Base-by-base conservation (phyloP, 2,797 vertebrate species). In the Alfaro cultratus region DNA sequence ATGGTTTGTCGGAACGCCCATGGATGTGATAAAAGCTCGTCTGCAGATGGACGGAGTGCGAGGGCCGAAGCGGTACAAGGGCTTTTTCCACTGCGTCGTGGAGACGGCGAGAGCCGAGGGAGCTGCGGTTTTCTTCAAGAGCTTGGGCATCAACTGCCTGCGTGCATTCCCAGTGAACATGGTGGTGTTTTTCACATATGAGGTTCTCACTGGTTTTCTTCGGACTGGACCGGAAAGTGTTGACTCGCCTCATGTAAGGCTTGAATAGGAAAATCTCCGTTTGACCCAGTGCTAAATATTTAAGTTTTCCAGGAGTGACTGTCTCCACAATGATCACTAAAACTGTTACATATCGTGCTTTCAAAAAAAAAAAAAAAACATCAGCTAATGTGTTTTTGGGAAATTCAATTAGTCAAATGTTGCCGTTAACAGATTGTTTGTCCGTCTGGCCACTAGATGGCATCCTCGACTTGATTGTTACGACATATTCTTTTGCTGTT, bases 11-110 rank as follows among this genome's bases (percentile, higher is more conserved):
- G 97, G 93, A 21, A 98, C 97, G 0, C 98, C 98, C 45, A 97
- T 99, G 97, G 98, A 99, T 1, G 97, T 99, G 88, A 95, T 99
- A 87, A 99, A 99, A 88, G 96, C 98, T 0, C 96, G 97, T 2
- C 93, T 99, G 90, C 98, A 99, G 90, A 94, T 90, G 9, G 97
- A 97, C 0, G 96, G 97, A 1, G 43, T 29, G 2, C 92, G 80
- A 1, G 95, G 93, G 2, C 91, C 86, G 23, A 95, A 80, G 81
- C 95, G 88, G 51, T 99, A 97, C 93, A 95, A 79, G 60, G 97
- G 98, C 47, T 94, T 98, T 1, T 6, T 96, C 10, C 97, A 99
- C 89, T 99, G 97, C 12, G 53, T 96, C 39, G 84, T 86, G 9
- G 93, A 96, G 83, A 98, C 97, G 0, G 82, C 95, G 46, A 95